Conservation (phyloP, 2,113 vertebrate species). For the Triplophysa tibetana region DNA sequence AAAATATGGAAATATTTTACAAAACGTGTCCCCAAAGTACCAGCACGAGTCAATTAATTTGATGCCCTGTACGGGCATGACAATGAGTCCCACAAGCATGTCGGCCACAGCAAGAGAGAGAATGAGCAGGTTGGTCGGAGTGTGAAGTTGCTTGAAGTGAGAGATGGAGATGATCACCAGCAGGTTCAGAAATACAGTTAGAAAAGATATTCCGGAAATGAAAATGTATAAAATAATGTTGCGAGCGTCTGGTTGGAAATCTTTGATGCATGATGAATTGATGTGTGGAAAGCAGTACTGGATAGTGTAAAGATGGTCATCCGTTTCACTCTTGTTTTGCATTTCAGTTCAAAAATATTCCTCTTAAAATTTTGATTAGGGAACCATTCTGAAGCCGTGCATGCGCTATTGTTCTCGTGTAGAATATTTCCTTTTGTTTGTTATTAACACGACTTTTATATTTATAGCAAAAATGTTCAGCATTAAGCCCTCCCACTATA, state of each 20-base stretch:
- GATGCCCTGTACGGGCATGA: neutral
- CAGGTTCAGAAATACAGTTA: neutral
- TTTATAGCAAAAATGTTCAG: no score
- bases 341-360: no score
- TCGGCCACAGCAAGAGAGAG: neutral
- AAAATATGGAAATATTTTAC: neutral
- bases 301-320: neutral
- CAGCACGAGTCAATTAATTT: neutral
- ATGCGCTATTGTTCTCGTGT: no score
- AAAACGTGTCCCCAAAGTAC: slow-evolving; percentile 12
- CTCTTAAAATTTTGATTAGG: no score
- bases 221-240: neutral
- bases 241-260: neutral
- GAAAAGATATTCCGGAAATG: neutral
- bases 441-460: no score
- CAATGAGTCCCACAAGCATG: neutral
- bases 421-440: no score
- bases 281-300: neutral
- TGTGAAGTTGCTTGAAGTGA: neutral
- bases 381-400: no score
- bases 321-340: no score
- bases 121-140: neutral
- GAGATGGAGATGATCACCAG: neutral
- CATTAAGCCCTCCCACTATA: no score
- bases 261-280: slow-evolving; percentile 9